These are phyloP conservation scores for Poeciliopsis paucimaculata DNA, from an alignment of 2,797 vertebrate genomes.

Conservation along the genomic window DNA sequence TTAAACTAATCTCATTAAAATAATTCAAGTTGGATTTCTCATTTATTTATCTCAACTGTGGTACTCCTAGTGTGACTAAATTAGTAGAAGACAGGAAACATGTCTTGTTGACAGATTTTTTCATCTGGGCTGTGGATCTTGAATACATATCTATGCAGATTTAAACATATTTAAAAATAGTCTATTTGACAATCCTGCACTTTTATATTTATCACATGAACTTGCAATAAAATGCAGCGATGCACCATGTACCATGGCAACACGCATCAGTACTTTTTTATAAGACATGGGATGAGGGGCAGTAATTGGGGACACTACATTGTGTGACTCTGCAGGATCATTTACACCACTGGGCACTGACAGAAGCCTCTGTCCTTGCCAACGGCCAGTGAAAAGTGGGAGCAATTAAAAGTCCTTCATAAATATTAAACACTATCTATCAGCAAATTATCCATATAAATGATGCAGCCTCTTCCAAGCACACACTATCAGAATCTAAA, in stretches of 20 bases:
- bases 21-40: background rate
- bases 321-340: conserved; percentile 41
- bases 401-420: conserved; percentile 75
- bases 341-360: conserved; percentile 46
- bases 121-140: background rate
- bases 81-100: background rate
- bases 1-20: background rate
- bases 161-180: background rate
- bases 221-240: background rate
- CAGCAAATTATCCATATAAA: conserved; percentile 73
- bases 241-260: background rate
- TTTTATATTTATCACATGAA: background rate
- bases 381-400: conserved; percentile 56
- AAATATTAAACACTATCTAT: conserved; percentile 75
- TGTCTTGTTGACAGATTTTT: background rate
- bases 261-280: background rate
- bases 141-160: background rate
- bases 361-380: conserved; percentile 49
- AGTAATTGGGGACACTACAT: conserved; percentile 19
- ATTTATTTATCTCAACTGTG: background rate
- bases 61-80: background rate
- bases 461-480: conserved; percentile 73
- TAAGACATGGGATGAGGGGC: conserved; percentile 10
- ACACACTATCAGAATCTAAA: conserved; percentile 71
- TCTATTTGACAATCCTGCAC: background rate